Evolutionary conservation across 2,113 vertebrate species (phyloP).

Genomic region (Caloenas nicobarica): DNA sequence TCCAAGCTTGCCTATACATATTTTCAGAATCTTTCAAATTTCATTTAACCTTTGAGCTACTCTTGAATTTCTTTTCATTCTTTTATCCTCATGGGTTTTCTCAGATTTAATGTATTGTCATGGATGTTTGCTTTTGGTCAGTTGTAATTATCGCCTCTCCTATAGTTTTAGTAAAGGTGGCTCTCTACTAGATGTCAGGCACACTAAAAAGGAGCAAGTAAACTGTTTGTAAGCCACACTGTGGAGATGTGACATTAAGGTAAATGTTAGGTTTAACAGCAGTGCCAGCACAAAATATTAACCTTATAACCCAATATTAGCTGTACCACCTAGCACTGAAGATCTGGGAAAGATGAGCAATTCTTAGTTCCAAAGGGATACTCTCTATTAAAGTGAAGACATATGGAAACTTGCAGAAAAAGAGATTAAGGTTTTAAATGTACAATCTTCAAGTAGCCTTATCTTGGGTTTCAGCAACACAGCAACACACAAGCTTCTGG

Average conservation of each 20-base stretch:
- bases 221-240: not conserved
- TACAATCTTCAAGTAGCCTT: not conserved
- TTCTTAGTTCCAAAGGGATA: not conserved
- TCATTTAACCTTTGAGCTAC: not conserved
- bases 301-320: not conserved
- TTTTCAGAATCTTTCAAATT: not conserved
- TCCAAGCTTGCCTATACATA: not conserved
- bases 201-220: fast-evolving
- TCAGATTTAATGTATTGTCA: not conserved
- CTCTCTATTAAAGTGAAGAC: not conserved
- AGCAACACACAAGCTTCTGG: not conserved
- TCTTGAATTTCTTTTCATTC: not conserved
- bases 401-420: not conserved
- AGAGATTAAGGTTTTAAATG: not conserved
- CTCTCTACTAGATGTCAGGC: not conserved
- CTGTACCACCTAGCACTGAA: not conserved
- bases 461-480: not conserved
- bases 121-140: not conserved
- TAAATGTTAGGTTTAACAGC: not conserved
- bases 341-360: not conserved
- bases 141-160: not conserved
- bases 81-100: not conserved
- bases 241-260: not conserved
- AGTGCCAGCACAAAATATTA: not conserved
- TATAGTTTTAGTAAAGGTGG: not conserved